phyloP scores from a whole-genome alignment of 2,113 vertebrate genomes.

The Serinus canaria region DNA sequence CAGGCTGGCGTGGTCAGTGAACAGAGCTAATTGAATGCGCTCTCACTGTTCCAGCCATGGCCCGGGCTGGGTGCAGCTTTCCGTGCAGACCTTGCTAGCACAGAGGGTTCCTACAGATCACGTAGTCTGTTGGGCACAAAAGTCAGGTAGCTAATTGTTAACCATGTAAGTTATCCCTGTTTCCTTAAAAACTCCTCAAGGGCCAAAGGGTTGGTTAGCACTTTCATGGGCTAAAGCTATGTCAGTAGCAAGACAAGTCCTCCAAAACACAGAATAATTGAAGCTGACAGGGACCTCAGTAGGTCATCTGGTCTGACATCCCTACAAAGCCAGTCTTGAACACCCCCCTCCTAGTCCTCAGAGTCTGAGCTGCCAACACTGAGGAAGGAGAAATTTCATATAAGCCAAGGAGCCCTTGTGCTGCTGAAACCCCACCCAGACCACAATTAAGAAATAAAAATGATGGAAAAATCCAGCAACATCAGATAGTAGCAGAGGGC shows the following conservation, averaged over 20 bases:
- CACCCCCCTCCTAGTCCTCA: not conserved
- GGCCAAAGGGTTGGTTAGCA: not conserved
- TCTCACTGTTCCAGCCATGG: not conserved
- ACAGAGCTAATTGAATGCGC: not conserved
- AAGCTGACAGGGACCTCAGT: not conserved
- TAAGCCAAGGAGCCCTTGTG: not conserved
- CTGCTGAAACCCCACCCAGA: not conserved
- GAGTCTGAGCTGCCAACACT: rapidly evolving
- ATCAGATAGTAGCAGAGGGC: not conserved
- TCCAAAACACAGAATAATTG: not conserved
- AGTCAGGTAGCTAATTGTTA: not conserved
- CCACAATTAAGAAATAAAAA: not conserved
- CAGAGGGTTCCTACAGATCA: not conserved
- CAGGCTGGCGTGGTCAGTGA: not conserved
- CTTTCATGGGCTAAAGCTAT: not conserved
- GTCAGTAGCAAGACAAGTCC: not conserved
- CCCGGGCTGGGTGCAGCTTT: not conserved
- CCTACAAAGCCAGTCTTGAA: not conserved
- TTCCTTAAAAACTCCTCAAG: not conserved
- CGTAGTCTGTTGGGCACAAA: not conserved
- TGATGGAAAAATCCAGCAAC: not conserved
- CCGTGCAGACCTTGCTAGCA: not conserved
- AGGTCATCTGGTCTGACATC: not conserved
- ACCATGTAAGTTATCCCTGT: not conserved
- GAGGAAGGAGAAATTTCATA: not conserved